These are phyloP conservation scores for Hydriomena furcata DNA, from an alignment of 2,888 invertebrate species.

Conservation along the genomic window DNA sequence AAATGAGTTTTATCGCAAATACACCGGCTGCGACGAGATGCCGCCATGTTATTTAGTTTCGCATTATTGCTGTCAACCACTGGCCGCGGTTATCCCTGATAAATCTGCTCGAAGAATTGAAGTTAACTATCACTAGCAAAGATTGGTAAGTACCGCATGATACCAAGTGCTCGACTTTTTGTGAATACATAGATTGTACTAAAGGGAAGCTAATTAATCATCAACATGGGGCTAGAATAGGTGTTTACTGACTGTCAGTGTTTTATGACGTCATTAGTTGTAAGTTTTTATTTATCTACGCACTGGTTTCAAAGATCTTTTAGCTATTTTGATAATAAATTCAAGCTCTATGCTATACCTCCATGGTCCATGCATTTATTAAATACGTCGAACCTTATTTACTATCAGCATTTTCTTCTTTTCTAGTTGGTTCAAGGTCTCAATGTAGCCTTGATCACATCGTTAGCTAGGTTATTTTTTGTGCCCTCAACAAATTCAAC, in stretches of 20 bases:
- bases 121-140: slow-evolving; percentile 38
- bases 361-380: too few species aligned
- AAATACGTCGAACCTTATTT: neutral
- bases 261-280: slow-evolving; percentile 76
- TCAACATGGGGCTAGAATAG: slow-evolving; percentile 37
- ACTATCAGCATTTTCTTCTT: slow-evolving; percentile 21
- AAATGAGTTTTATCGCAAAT: slow-evolving; percentile 56
- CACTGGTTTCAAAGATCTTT: slow-evolving; percentile 17
- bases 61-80: slow-evolving; percentile 77
- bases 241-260: slow-evolving; percentile 79
- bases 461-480: slow-evolving; percentile 61
- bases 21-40: slow-evolving; percentile 79
- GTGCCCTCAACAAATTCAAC: slow-evolving; percentile 40
- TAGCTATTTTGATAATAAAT: neutral
- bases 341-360: neutral
- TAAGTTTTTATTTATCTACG: slow-evolving; percentile 43
- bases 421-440: slow-evolving; percentile 47
- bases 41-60: slow-evolving; percentile 81
- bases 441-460: slow-evolving; percentile 54
- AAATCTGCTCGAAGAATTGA: slow-evolving; percentile 49
- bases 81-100: slow-evolving; percentile 65
- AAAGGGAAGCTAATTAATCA: slow-evolving; percentile 13
- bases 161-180: slow-evolving; percentile 10
- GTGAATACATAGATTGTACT: neutral
- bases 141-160: slow-evolving; percentile 51